Evolutionary conservation across 2,113 vertebrate species (phyloP).

Genomic region (Microcebus lehilahytsara): DNA sequence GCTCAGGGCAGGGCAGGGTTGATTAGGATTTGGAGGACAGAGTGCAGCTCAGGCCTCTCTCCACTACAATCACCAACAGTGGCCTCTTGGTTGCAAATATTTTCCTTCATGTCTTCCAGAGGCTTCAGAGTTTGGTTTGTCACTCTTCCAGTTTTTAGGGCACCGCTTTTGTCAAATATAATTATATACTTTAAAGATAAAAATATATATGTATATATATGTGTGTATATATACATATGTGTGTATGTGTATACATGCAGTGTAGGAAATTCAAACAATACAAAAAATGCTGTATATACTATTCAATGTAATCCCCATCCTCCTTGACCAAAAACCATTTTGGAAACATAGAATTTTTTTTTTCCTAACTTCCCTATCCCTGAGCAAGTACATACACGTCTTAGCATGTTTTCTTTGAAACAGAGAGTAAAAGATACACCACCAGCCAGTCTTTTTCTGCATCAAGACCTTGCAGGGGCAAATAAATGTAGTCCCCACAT

Average conservation of each 20-base stretch:
- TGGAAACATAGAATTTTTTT: not conserved
- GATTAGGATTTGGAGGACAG: not conserved
- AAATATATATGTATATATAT: not conserved
- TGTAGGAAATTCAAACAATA: not conserved
- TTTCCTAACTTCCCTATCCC: not conserved
- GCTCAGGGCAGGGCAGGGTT: fast-evolving
- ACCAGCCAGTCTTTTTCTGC: not conserved
- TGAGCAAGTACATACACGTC: not conserved
- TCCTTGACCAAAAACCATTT: not conserved
- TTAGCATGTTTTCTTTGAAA: not conserved
- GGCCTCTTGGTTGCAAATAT: not conserved
- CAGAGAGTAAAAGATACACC: not conserved
- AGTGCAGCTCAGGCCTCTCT: not conserved
- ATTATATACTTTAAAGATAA: not conserved
- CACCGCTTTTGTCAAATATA: not conserved
- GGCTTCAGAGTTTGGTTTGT: not conserved
- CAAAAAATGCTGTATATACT: not conserved
- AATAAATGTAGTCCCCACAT: not conserved
- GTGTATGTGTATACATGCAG: not conserved
- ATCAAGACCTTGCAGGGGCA: not conserved
- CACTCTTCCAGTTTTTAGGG: not conserved
- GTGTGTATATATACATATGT: not conserved
- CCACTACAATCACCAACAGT: fast-evolving
- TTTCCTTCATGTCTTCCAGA: not conserved
- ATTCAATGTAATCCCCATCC: not conserved